Percentiles rank a stretch among this genome's conserved stretches.
These are phyloP conservation scores for Protomyctophum bolini DNA, from an alignment of 2,113 vertebrate species.

Conservation along the genomic window DNA sequence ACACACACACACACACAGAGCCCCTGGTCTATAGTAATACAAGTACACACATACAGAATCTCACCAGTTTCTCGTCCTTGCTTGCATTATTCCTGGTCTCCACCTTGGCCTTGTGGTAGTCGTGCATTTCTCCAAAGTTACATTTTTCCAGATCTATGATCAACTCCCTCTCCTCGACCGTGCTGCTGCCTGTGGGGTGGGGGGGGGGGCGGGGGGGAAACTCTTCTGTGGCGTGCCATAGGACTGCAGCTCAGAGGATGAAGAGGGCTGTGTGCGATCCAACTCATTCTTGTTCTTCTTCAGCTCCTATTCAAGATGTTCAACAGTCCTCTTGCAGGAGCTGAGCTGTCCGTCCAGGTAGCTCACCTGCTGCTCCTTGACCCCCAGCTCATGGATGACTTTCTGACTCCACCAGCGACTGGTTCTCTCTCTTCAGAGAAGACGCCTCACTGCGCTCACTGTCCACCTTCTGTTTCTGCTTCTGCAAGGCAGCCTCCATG, in stretches of 20 bases:
- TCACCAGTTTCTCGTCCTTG: no score
- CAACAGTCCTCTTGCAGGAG: slow-evolving; percentile 84
- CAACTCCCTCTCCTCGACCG: slow-evolving; percentile 70
- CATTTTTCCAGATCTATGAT: slow-evolving; percentile 79
- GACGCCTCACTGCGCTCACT: slow-evolving; percentile 85
- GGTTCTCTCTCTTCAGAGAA: slow-evolving; percentile 89
- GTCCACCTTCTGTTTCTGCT: slow-evolving; percentile 95
- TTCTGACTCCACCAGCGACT: slow-evolving; percentile 89
- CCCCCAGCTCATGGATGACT: slow-evolving; percentile 84
- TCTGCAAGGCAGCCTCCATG: slow-evolving; percentile 89
- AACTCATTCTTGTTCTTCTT: slow-evolving; percentile 92
- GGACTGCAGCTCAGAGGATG: slow-evolving; percentile 71
- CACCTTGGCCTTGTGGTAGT: slow-evolving; percentile 76
- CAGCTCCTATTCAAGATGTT: slow-evolving; percentile 89
- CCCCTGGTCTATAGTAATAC: no score
- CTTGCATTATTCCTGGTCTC: slow-evolving; percentile 73
- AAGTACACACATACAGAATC: no score
- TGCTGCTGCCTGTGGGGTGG: slow-evolving; percentile 69
- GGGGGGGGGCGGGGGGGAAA: slow-evolving; percentile 69
- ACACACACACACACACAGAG: no score
- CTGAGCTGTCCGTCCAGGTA: slow-evolving; percentile 90
- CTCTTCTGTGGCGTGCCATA: slow-evolving; percentile 82
- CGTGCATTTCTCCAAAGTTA: slow-evolving; percentile 76
- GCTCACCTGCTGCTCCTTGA: slow-evolving; percentile 82
- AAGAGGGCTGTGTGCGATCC: slow-evolving; percentile 81